These are phyloP conservation scores for Calliopum simillimum DNA, from an alignment of 2,888 invertebrate species.

Conservation along the genomic window DNA sequence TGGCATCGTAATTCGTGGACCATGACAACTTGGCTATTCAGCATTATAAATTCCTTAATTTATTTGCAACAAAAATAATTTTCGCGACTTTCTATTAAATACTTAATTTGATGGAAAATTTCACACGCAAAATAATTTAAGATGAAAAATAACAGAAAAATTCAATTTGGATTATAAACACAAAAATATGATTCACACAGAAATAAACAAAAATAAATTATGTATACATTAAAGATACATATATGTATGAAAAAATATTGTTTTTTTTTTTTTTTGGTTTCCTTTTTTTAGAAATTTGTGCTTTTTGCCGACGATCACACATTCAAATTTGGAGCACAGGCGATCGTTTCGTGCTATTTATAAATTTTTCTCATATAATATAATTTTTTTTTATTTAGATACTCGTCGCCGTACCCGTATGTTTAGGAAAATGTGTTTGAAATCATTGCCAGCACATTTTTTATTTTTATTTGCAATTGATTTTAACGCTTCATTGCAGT, in stretches of 20 bases:
- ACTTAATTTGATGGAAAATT: slow-evolving; percentile 16
- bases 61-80: neutral
- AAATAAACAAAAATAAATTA: neutral
- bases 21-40: too few species aligned
- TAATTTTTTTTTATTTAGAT: neutral
- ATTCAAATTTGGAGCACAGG: slow-evolving; percentile 36
- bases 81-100: slow-evolving; percentile 1
- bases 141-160: neutral
- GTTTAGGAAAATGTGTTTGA: slow-evolving; percentile 24
- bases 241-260: neutral
- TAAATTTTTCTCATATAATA: slow-evolving; percentile 22
- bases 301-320: slow-evolving; percentile 8
- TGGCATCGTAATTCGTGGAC: too few species aligned
- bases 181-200: neutral
- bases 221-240: neutral
- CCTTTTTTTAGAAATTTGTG: neutral
- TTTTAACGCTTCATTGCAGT: neutral
- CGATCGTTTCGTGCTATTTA: slow-evolving; percentile 36
- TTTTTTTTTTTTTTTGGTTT: neutral
- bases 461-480: slow-evolving; percentile 5
- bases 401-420: neutral
- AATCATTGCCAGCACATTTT: slow-evolving; percentile 28
- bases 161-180: neutral
- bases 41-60: neutral
- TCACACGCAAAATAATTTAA: slow-evolving; percentile 1